Base-by-base conservation (phyloP, 2,888 invertebrate species). In the Drosophila borealis region DNA sequence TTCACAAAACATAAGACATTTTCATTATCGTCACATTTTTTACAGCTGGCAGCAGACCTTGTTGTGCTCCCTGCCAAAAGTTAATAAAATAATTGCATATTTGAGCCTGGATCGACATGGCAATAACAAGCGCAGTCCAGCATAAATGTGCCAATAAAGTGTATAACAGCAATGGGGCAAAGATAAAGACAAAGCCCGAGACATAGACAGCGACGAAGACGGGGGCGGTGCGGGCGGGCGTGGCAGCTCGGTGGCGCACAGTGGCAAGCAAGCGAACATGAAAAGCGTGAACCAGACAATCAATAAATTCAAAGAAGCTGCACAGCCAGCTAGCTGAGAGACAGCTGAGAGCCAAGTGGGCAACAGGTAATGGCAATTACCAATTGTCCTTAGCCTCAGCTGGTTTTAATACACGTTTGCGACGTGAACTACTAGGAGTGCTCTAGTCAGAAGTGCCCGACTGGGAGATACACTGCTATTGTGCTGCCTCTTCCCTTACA, bases 201-300 rank as follows among this genome's bases (percentile, higher is more conserved):
- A 17, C 13, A 21, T 21, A 41, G 13, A 29, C 19, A 42, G 46
- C 9, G 39, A 10, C n/a, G 39, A 29, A 44, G 49, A 17, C n/a
- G 39, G 19, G 13, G 14, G 33, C 44, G 48, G 3, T 46, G 54
- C 51, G 25, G 44, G 34, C 13, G 2, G 1, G 6, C 6, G 19
- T n/a, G n/a, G 54, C 3, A 14, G 37, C 29, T 29, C 29, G 29
- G 8, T 29, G 29, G 29, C 8, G 37, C 48, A 48, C 25, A 61
- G 45, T 29, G 13, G 29, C 49, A 69, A 63, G 45, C 48, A 54
- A 45, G 45, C 21, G 56, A 76, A 81, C 80, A 79, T 73, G 82
- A 70, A 81, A 83, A 85, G 85, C 85, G 88, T 87, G 88, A 81
- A 77, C 56, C 64, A 68, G 72, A 70, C 61, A 68, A 77, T 80